Conservation (phyloP, 1,140 invertebrate genomes). For the Manduca sexta region DNA sequence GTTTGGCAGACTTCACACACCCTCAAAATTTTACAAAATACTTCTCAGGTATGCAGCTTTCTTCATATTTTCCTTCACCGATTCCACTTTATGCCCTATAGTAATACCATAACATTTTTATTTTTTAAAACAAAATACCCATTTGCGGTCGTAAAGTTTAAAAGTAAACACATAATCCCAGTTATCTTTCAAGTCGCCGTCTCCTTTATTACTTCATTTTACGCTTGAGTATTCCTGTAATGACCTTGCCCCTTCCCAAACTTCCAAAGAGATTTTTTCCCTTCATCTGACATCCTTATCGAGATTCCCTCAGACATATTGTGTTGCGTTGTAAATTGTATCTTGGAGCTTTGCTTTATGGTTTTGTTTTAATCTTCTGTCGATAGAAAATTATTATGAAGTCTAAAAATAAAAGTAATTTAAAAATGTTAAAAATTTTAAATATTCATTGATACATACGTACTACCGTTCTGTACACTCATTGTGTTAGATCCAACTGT, state of each 20-base stretch:
- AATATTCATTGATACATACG: no score
- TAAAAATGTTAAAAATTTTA: not conserved
- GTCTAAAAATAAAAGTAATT: no score
- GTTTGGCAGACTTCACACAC: no score
- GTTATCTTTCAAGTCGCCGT: not conserved
- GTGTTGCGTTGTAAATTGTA: not conserved
- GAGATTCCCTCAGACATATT: not conserved
- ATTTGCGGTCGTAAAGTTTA: not conserved
- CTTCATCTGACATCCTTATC: not conserved
- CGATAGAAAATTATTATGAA: no score
- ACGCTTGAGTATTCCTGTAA: constrained; percentile 3
- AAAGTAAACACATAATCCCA: constrained; percentile 6
- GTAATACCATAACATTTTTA: no score
- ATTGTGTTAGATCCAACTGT: no score
- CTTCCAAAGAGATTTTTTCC: constrained; percentile 1
- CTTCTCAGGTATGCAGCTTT: no score
- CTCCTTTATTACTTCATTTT: constrained; percentile 7
- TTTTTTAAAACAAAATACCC: not conserved
- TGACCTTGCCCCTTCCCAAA: not conserved
- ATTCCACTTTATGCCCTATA: no score
- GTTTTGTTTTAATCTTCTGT: not conserved
- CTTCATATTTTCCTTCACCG: no score
- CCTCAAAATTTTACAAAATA: no score
- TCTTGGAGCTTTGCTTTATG: not conserved
- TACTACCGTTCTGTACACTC: no score